A percentile compares a stretch with the other conserved stretches of the same genome.
phyloP scores from a whole-genome alignment of 1,140 invertebrate genomes.

The Holcopasites calliopsidis region DNA sequence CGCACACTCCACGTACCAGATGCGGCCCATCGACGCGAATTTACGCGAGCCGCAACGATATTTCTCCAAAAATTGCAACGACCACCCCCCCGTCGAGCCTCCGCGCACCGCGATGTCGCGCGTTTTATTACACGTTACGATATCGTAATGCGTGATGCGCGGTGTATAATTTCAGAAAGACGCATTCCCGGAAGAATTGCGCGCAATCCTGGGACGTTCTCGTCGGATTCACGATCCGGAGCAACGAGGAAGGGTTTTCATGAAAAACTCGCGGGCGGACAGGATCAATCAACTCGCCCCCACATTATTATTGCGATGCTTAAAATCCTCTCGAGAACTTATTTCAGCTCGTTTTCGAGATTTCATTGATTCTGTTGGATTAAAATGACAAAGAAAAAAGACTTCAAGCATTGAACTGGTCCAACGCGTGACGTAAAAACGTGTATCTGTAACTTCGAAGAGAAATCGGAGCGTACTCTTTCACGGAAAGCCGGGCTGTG shows the following conservation, averaged over 20 bases:
- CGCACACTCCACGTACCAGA: constrained; percentile 21
- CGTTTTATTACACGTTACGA: constrained; percentile 40
- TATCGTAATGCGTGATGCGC: constrained; percentile 29
- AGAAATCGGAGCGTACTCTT: too few relatives aligned
- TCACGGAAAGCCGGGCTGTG: too few relatives aligned
- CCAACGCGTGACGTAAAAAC: too few relatives aligned
- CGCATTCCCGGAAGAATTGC: constrained; percentile 21
- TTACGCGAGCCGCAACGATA: constrained; percentile 32
- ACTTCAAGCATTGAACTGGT: too few relatives aligned
- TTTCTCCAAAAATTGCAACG: constrained; percentile 44
- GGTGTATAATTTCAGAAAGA: constrained; percentile 24
- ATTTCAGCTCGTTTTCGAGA: too few relatives aligned
- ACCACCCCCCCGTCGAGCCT: too few relatives aligned
- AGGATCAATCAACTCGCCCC: constrained; percentile 1
- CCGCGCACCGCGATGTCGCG: background rate
- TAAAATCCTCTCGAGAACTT: constrained; percentile 18
- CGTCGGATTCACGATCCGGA: background rate
- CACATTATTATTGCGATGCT: constrained; percentile 8
- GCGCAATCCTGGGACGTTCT: constrained; percentile 6
- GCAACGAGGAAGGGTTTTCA: background rate
- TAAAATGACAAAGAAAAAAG: too few relatives aligned
- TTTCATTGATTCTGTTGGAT: too few relatives aligned
- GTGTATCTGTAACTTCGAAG: too few relatives aligned
- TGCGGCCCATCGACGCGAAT: constrained; percentile 43
- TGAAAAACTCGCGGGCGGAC: background rate